Base-by-base conservation (phyloP, 2,113 vertebrate genomes). In the Ginglymostoma cirratum region DNA sequence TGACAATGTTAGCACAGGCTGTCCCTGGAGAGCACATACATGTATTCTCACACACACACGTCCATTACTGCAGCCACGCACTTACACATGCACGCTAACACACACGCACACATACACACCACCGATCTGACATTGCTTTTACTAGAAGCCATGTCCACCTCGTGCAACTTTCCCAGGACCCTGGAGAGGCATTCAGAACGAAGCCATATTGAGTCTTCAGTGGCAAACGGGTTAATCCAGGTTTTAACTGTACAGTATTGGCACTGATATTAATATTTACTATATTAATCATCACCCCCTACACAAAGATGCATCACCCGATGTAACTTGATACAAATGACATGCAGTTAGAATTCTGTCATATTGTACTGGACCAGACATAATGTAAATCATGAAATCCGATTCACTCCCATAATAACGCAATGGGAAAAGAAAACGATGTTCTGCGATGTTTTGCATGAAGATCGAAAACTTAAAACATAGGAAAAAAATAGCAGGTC, bases 211-310 rank as follows among this genome's bases (percentile, higher is more conserved):
- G 89, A 65, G 89, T 93, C 61, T 93, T 93, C 89, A 66, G 89
- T 93, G 55, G 61, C 21, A 34, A 93, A 21, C 38, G n/a, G 61
- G 89, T 66, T 93, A 38, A 93, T 66, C 38, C 89, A 93, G 89
- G 61, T 93, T 93, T 66, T 38, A 93, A 93, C 89, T 93, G 89
- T 93, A 93, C 89, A 93, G 89, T 66, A 93, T n/a, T n/a, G 89
- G 34, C 89, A 93, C 89, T 92, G 61, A 93, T 93, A 93, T 93
- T 65, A 38, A 93, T 93, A 93, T 66, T 65, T 38, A 93, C 61
- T 65, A 65, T 93, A 93, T 93, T 67, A 93, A 93, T 67, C n/a
- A 38, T 93, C 61, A 66, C 34, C n/a, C 89, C 89, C 61, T 93
- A 93, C 48, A 93, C 89, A 93, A 93, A 66, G n/a, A 93, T 23